A percentile compares a stretch with the other conserved stretches of the same genome.
Evolutionary conservation across 2,888 invertebrate genomes (phyloP).

Genomic region (Anorthoa munda): DNA sequence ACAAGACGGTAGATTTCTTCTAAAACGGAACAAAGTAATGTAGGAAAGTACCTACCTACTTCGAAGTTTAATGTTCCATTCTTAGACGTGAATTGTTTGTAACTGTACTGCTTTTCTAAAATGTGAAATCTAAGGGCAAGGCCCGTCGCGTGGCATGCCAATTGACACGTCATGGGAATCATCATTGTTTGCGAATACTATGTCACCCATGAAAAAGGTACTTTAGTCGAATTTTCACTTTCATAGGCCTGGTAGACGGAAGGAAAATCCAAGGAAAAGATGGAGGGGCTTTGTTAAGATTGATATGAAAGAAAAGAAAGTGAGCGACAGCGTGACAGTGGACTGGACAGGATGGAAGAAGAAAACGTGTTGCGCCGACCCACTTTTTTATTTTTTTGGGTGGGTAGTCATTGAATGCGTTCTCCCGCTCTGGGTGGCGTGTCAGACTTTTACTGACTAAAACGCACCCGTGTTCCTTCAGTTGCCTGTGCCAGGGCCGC

Average conservation of each 20-base stretch:
- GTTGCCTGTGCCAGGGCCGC: no score
- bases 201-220: constrained; percentile 10
- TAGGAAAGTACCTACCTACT: constrained; percentile 10
- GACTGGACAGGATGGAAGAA: no score
- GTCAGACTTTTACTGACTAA: no score
- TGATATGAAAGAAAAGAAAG: no score
- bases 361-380: no score
- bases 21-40: neutral
- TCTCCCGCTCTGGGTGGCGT: no score
- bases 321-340: no score
- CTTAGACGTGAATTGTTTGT: constrained; percentile 1
- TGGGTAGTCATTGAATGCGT: no score
- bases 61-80: neutral
- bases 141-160: constrained; percentile 30
- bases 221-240: constrained; percentile 6
- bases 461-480: no score
- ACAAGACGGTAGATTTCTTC: neutral
- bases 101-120: constrained; percentile 52
- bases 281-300: no score
- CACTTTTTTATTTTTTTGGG: no score
- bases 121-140: constrained; percentile 62
- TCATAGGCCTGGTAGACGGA: neutral
- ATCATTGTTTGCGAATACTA: constrained; percentile 32
- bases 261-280: no score
- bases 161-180: constrained; percentile 55